These are phyloP conservation scores for Temnopleurus reevesii DNA, from an alignment of 53 echinoderm and acorn worm species.

Conservation along the genomic window DNA sequence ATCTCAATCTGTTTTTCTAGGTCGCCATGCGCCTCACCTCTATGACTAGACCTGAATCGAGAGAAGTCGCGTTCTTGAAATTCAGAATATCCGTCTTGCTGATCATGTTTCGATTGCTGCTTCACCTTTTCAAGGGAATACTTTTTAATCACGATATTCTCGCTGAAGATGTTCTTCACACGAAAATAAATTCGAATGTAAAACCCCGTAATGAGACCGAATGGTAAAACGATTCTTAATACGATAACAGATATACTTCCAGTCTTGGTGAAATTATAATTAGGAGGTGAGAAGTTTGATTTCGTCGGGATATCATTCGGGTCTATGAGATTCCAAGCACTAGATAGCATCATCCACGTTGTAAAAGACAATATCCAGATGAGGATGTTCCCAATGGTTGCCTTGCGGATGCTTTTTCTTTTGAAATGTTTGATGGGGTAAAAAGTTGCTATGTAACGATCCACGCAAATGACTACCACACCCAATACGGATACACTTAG, in stretches of 20 bases:
- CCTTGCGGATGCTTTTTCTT: background rate
- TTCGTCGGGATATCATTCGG: background rate
- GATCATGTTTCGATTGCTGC: no score
- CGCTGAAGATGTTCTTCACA: background rate
- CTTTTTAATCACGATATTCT: no score
- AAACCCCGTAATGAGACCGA: background rate
- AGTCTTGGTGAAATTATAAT: background rate
- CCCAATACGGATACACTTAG: slow-evolving; percentile 16
- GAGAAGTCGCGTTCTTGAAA: no score
- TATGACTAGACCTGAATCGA: no score
- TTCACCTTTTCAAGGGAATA: no score
- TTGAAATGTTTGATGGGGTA: slow-evolving; percentile 19
- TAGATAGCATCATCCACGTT: background rate
- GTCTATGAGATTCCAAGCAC: background rate
- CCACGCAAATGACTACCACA: slow-evolving; percentile 1
- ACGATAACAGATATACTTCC: background rate
- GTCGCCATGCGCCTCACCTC: no score
- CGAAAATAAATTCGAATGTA: slow-evolving; percentile 3
- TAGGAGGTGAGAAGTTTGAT: background rate
- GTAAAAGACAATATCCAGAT: background rate
- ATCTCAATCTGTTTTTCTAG: no score
- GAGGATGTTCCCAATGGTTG: background rate
- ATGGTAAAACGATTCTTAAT: background rate
- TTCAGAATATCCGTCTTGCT: no score
- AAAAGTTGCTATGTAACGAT: slow-evolving; percentile 39